These are phyloP conservation scores for Ellobius talpinus DNA, from an alignment of 2,113 vertebrate genomes.

Conservation along the genomic window DNA sequence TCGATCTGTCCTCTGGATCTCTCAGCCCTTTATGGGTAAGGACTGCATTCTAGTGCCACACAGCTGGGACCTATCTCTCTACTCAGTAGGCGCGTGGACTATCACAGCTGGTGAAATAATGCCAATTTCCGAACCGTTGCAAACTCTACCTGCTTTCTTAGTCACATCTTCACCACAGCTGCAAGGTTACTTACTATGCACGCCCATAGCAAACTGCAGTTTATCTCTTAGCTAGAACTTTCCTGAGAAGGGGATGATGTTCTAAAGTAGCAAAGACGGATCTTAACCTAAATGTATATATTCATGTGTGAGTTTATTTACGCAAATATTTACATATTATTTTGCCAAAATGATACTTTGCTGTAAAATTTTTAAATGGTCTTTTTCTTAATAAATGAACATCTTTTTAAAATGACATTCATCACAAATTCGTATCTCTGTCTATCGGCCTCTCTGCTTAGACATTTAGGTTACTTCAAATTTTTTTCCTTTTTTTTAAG, in stretches of 20 bases:
- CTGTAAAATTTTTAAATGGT: constrained; percentile 5
- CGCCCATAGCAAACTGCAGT: background rate
- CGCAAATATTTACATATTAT: background rate
- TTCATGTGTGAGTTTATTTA: background rate
- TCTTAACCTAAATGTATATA: background rate
- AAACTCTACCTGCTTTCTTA: background rate
- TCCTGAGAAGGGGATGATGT: background rate
- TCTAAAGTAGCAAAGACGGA: background rate
- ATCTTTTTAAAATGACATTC: background rate
- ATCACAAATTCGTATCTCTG: constrained; percentile 16
- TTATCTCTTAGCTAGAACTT: background rate
- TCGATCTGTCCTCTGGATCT: background rate
- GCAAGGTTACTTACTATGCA: background rate
- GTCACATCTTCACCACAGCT: background rate
- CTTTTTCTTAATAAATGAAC: background rate
- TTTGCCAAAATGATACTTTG: constrained; percentile 45
- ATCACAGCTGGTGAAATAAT: background rate
- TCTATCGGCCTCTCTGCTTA: background rate
- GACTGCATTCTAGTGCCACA: background rate
- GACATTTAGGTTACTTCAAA: background rate
- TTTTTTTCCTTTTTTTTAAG: too few relatives aligned
- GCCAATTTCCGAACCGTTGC: background rate
- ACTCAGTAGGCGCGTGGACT: background rate
- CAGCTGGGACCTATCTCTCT: background rate
- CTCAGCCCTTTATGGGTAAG: background rate